Base-by-base conservation (phyloP, 2,888 invertebrate genomes). In the Metalampra italica region DNA sequence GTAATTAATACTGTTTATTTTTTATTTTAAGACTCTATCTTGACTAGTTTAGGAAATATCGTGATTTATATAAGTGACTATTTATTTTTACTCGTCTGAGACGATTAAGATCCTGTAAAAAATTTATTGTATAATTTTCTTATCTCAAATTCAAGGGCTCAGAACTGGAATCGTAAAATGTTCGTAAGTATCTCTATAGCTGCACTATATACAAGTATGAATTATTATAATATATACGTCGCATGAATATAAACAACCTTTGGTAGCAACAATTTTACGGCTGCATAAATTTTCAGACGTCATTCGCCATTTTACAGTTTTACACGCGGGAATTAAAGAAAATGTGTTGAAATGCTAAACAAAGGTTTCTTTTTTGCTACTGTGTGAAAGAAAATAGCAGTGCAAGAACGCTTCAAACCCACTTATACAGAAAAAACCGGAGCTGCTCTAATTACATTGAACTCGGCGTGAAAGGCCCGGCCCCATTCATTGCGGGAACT, bases 371-470 rank as follows among this genome's bases (percentile, higher is more conserved):
- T 39, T 39, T 39, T n/a, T 9, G 5, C 13, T 14, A 5, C 39
- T 14, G 7, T 14, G 49, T 64, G 60, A 66, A 71, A 70, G 66
- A 52, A 66, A 71, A 71, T 58, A 75, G 67, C 40, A 41, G 29
- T 42, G 65, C 64, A 67, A 66, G 70, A 73, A 71, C 67, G 65
- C 71, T 80, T 72, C 64, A 78, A 76, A 72, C 69, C 69, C 75
- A 81, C 79, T 82, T 78, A 76, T 75, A 76, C 67, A 72, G 71
- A 78, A 81, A 39, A 81, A 78, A 78, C 68, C 72, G 62, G 64
- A 66, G 75, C 64, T 66, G 79, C 76, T 77, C 78, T 86, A 86
- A 86, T 84, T 85, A 84, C 79, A 82, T 81, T 79, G 82, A 78
- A 79, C 75, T 66, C 67, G 73, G 71, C 71, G 72, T 75, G 78